Evolutionary conservation across 2,888 invertebrate genomes (phyloP).

Genomic region (Yponomeuta evonymella): DNA sequence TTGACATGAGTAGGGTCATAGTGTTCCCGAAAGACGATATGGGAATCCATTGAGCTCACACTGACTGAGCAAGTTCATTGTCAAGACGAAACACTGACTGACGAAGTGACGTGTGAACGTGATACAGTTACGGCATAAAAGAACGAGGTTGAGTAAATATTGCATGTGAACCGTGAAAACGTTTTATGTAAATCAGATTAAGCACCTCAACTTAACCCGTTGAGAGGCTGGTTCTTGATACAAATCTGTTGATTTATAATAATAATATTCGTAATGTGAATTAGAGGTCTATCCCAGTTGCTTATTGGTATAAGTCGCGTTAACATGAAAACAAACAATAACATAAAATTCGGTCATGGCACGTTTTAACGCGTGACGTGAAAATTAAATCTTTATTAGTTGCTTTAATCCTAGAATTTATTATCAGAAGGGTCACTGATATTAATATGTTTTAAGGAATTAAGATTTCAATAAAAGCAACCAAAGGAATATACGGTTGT

Average conservation of each 20-base stretch:
- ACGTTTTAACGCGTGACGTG: conserved; percentile 32
- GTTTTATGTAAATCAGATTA: conserved; percentile 28
- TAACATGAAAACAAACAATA: conserved; percentile 43
- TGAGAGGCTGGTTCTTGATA: background rate
- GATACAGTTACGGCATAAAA: conserved; percentile 45
- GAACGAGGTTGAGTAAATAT: conserved; percentile 47
- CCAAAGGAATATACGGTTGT: too few species aligned
- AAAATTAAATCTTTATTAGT: conserved; percentile 45
- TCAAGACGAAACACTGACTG: conserved; percentile 44
- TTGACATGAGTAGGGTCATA: conserved; percentile 26
- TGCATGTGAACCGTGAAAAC: conserved; percentile 17
- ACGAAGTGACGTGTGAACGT: conserved; percentile 38
- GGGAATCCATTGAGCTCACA: conserved; percentile 28
- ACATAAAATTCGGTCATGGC: conserved; percentile 39
- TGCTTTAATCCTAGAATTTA: conserved; percentile 45
- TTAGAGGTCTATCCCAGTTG: conserved; percentile 47
- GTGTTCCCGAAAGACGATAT: conserved; percentile 21
- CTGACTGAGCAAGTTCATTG: conserved; percentile 64
- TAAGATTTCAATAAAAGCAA: background rate
- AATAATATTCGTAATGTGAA: conserved; percentile 21
- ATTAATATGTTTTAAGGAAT: conserved; percentile 25
- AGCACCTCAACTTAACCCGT: conserved; percentile 15
- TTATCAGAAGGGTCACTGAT: conserved; percentile 38
- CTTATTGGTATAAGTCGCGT: conserved; percentile 37
- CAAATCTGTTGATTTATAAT: conserved; percentile 41